phyloP scores from a whole-genome alignment of 2,797 vertebrate species.

The Darevskia nairensis region DNA sequence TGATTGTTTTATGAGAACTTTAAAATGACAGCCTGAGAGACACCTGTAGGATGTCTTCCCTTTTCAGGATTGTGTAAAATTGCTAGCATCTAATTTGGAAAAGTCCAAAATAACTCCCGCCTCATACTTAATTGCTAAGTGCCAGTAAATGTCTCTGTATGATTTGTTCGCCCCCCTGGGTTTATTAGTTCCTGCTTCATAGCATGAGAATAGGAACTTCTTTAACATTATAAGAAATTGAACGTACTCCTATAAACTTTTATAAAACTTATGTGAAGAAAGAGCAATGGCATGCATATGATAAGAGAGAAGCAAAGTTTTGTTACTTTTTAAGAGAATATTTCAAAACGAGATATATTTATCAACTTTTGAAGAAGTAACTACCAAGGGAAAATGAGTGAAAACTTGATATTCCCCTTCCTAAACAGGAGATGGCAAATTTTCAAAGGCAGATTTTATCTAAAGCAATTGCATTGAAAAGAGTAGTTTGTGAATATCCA shows the following conservation, averaged over 20 bases:
- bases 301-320: background rate
- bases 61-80: slow-evolving; percentile 12
- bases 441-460: slow-evolving; percentile 17
- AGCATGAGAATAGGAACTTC: slow-evolving; percentile 4
- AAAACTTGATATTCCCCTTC: background rate
- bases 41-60: slow-evolving; percentile 9
- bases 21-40: background rate
- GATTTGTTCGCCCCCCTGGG: background rate
- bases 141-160: background rate
- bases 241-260: background rate
- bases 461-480: background rate
- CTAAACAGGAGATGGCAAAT: background rate
- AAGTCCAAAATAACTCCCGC: background rate
- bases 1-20: background rate
- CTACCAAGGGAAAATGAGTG: background rate
- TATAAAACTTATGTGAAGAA: background rate
- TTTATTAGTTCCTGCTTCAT: background rate
- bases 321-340: background rate
- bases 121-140: background rate
- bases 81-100: slow-evolving; percentile 8
- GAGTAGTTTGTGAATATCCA: background rate
- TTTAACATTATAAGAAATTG: background rate
- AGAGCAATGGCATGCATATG: background rate
- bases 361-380: background rate
- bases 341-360: background rate